Percentiles rank a stretch among this genome's conserved stretches.
phyloP scores from a whole-genome alignment of 2,888 invertebrate genomes.

The Flexamia atlantica region DNA sequence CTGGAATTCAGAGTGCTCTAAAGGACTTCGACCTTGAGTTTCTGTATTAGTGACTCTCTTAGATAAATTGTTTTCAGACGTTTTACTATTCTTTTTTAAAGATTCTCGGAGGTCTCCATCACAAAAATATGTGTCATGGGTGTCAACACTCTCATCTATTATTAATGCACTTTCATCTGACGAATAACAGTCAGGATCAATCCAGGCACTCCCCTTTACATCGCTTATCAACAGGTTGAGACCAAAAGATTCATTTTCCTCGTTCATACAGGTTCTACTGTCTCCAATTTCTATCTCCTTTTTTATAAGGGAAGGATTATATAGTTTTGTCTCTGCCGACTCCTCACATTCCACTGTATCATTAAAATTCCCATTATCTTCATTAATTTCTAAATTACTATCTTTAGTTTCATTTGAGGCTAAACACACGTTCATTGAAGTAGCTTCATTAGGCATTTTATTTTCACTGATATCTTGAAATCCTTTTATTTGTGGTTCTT shows the following conservation, averaged over 20 bases:
- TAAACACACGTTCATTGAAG: not conserved
- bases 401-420: not conserved
- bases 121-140: not conserved
- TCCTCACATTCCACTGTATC: not conserved
- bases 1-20: not conserved
- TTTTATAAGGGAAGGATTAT: not conserved
- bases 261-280: not conserved
- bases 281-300: not conserved
- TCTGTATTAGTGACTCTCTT: not conserved
- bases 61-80: not conserved
- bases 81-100: not conserved
- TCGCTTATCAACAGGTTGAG: not conserved
- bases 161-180: not conserved
- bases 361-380: not conserved
- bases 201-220: not conserved
- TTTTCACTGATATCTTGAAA: not conserved
- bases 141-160: conserved; percentile 11
- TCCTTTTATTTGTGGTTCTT: not conserved
- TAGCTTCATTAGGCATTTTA: too few relatives aligned
- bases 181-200: not conserved
- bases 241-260: not conserved
- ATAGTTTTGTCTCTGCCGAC: not conserved
- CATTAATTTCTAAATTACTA: not conserved
- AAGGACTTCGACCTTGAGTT: not conserved
- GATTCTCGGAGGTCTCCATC: not conserved